Base-by-base conservation (phyloP, 2,113 vertebrate genomes). In the Petrocephalus zakoni region DNA sequence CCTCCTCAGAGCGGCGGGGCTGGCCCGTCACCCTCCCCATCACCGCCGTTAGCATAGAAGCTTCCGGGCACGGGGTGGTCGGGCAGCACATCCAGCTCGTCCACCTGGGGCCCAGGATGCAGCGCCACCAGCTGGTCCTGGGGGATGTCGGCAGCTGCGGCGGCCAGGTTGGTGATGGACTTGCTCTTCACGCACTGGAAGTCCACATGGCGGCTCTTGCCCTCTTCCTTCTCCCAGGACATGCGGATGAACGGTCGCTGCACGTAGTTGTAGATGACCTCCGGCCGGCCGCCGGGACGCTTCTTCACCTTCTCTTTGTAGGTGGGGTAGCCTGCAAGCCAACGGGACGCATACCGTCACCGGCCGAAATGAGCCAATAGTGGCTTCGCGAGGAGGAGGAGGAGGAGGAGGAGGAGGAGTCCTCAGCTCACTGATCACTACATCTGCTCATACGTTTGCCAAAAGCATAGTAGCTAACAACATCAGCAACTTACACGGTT, bases 201-300 rank as follows among this genome's bases (percentile, higher is more conserved):
- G 94, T 99, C 98, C 22, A 99, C 98, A 0, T 99, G 98, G 37
- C 98, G 96, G 88, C 98, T 99, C 93, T 99, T 99, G 0, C 98
- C 98, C 72, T 99, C 98, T 93, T 99, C 98, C 89, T 99, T 99
- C 94, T 99, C 98, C 98, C 98, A 99, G 0, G 98, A 99, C 98
- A 99, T 99, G 55, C 97, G 95, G 93, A 99, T 99, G 91, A 99
- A 99, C 0, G 98, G 98, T 56, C 98, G 94, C 92, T 99, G 98
- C 78, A 99, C 98, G 0, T 99, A 99, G 94, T 99, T 99, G 93
- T 99, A 99, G 91, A 99, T 99, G 89, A 99, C 98, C 94, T 99
- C 98, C 0, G 98, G 98, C 11, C 98, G 94, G 34, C 98, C 97
- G 0, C 98, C 98, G 0, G 97, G 98, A 6, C 98, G 96, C 89